A percentile compares a stretch with the other conserved stretches of the same genome.
Evolutionary conservation across 2,888 invertebrate species (phyloP).

Genomic region (Dusona sp.): DNA sequence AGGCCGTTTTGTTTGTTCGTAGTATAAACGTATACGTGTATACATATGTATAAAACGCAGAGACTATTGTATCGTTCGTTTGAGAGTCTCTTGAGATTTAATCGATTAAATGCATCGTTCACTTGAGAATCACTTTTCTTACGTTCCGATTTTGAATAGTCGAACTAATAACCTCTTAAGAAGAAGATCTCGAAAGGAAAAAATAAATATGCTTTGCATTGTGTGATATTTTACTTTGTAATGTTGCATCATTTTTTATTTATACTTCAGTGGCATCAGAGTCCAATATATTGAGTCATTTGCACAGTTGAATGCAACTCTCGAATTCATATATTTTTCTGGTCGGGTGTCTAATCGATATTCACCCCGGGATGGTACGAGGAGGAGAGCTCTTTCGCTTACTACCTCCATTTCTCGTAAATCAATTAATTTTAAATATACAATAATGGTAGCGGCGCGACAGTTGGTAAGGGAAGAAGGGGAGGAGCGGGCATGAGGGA

Average conservation of each 20-base stretch:
- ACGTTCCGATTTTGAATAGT: constrained; percentile 33
- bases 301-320: constrained; percentile 59
- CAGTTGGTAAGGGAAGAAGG: constrained; percentile 19
- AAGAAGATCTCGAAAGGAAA: not conserved
- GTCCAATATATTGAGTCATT: constrained; percentile 62
- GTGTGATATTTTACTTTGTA: constrained; percentile 54
- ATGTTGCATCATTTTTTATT: constrained; percentile 54
- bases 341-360: constrained; percentile 65
- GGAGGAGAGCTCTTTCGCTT: constrained; percentile 34
- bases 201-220: constrained; percentile 39
- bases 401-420: constrained; percentile 58
- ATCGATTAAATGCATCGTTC: constrained; percentile 44
- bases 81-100: constrained; percentile 23
- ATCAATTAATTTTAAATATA: constrained; percentile 70
- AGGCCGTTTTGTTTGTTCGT: not conserved
- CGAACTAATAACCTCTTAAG: constrained; percentile 29
- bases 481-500: constrained; percentile 36
- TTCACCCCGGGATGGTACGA: constrained; percentile 50
- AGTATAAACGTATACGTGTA: not conserved
- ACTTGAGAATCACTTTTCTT: constrained; percentile 15
- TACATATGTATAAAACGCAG: not conserved
- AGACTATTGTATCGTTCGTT: constrained; percentile 9
- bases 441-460: constrained; percentile 62
- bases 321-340: constrained; percentile 62
- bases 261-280: constrained; percentile 28